Evolutionary conservation across 2,888 invertebrate genomes (phyloP), one percentile per base, ranked within the genome.

Genomic region (Eucera pruinosa): DNA sequence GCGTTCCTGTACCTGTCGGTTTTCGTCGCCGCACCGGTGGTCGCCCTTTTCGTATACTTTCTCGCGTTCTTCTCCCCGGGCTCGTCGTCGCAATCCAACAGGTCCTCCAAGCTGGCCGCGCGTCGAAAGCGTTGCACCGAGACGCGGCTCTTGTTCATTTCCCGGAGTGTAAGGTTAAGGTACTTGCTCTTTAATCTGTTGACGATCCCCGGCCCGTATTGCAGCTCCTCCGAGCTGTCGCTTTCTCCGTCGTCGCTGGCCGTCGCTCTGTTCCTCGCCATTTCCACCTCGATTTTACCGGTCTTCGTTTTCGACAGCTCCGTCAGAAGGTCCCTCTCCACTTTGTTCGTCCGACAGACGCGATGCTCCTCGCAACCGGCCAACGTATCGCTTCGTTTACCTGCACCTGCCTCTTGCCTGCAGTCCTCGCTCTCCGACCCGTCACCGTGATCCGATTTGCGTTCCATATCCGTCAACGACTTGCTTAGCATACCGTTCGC

Each of bases 191-290:
- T 96, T 84, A 98, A 94, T 87, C 96, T 96, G 89, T 96, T 97
- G 45, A 98, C 98, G 90, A 98, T 97, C 71, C 98, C 97, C 62
- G 98, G 98, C 0, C 98, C 98, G 93, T 98, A 97, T 90, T 96
- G 96, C 71, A 97, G 93, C 91, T 97, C 97, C 92, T 97, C 97
- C 84, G 94, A 94, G 64, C 94, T 94, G 89, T 95, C 95, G 68
- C 94, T 94, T 78, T 93, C 93, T 62, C 91, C 91, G 52, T 93
- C 93, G 43, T 84, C 85, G 54, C 47, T 60, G 5, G n/a, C 50
- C 20, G 36, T 18, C 20, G 36, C 18, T 13, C 82, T 74, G 55
- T 75, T 80, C 48, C 80, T 83, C 50, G 81, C 62, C 39, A 81
- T 43, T 11, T 86, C 82, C 20, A 61, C 55, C 20, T 75, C 83